These are phyloP conservation scores for Odontomyia ornata DNA, from an alignment of 2,888 invertebrate genomes.

Conservation along the genomic window DNA sequence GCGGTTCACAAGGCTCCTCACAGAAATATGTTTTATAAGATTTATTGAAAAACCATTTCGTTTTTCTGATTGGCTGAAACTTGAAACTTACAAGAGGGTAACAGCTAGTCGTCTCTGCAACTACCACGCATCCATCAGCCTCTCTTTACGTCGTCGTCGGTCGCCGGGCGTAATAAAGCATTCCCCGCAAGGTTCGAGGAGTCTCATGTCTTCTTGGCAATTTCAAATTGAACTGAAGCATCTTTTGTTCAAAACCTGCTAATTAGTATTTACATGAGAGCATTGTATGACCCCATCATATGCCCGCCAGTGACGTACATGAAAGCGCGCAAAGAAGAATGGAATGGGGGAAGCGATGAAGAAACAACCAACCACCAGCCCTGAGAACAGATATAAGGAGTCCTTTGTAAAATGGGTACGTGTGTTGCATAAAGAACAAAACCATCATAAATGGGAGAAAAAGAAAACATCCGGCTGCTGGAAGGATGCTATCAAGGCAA, in stretches of 20 bases:
- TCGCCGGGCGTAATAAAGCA: not conserved
- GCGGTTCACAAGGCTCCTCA: constrained; percentile 19
- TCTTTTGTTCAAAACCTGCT: constrained; percentile 50
- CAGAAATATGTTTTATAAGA: constrained; percentile 47
- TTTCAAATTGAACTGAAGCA: constrained; percentile 46
- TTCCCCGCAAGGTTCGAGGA: not conserved
- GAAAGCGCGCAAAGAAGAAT: constrained; percentile 2
- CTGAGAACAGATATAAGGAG: constrained; percentile 46
- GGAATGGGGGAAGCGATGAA: constrained; percentile 45
- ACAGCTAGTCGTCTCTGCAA: not conserved
- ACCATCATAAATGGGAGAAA: constrained; percentile 47
- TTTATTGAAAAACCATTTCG: constrained; percentile 50
- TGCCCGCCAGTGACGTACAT: constrained; percentile 41
- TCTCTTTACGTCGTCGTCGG: not conserved
- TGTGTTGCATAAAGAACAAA: constrained; percentile 47
- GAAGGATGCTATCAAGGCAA: constrained; percentile 34
- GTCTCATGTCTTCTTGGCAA: constrained; percentile 30
- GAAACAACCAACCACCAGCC: constrained; percentile 29
- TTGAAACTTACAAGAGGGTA: constrained; percentile 39
- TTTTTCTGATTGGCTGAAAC: constrained; percentile 50
- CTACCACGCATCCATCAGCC: not conserved
- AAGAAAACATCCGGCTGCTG: constrained; percentile 47
- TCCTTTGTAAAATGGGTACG: constrained; percentile 46
- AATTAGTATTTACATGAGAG: constrained; percentile 49
- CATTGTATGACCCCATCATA: constrained; percentile 48